phyloP scores from a whole-genome alignment of 2,113 vertebrate species.

The Morone saxatilis region DNA sequence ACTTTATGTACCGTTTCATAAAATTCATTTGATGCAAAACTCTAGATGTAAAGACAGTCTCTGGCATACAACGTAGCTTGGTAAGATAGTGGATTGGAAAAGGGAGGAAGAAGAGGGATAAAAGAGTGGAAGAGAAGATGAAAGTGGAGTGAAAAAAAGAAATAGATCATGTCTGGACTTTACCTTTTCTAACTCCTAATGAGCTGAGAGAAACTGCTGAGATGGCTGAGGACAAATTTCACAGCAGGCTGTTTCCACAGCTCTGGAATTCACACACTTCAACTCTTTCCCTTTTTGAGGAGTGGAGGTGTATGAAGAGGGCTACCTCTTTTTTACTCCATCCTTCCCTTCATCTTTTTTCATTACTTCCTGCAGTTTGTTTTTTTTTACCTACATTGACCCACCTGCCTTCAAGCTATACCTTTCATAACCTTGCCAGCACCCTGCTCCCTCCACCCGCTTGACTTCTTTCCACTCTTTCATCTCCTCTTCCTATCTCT shows the following conservation, averaged over 20 bases:
- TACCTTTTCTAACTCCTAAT: conserved; percentile 58
- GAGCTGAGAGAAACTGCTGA: conserved; percentile 58
- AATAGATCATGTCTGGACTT: conserved; percentile 44
- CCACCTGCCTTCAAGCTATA: conserved; percentile 16
- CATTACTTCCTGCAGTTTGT: conserved; percentile 13
- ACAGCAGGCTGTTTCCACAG: conserved; percentile 49
- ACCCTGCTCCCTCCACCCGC: conserved; percentile 43
- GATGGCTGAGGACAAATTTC: conserved; percentile 42
- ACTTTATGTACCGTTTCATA: not conserved
- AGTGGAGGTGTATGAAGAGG: conserved; percentile 7
- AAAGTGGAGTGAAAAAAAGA: conserved; percentile 40
- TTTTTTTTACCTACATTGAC: conserved; percentile 7
- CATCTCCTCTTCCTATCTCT: conserved; percentile 46
- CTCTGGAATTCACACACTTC: conserved; percentile 52
- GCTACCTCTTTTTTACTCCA: not conserved
- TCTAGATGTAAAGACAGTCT: not conserved
- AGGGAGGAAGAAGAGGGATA: conserved; percentile 15
- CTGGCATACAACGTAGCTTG: not conserved
- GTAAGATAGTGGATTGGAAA: not conserved
- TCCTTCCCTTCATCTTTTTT: conserved; percentile 3
- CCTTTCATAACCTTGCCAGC: conserved; percentile 60
- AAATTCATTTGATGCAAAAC: not conserved
- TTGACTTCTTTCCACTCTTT: conserved; percentile 45
- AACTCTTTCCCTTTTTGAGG: conserved; percentile 27
- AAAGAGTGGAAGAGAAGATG: conserved; percentile 29